Evolutionary conservation across 2,888 invertebrate genomes (phyloP).

Genomic region (Melanostoma scalare): DNA sequence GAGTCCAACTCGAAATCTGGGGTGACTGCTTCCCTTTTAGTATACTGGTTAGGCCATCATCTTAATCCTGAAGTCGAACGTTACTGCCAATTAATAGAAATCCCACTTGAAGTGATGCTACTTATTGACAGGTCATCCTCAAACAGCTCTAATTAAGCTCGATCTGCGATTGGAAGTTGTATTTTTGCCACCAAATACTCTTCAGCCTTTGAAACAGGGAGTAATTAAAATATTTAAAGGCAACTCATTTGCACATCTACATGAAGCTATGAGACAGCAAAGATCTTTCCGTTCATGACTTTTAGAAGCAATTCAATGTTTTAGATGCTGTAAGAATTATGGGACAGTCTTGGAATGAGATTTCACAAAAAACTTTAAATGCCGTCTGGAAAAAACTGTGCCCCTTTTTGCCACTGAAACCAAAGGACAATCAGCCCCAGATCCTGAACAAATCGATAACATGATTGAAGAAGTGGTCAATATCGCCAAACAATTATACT

Average conservation of each 20-base stretch:
- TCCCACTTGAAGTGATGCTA: conserved; percentile 1
- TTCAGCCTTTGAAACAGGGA: no score
- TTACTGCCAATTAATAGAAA: neutral
- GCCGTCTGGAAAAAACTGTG: conserved; percentile 34
- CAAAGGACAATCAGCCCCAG: conserved; percentile 58
- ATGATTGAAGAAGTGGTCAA: no score
- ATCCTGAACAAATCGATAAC: conserved; percentile 54
- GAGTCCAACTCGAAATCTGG: conserved; percentile 1
- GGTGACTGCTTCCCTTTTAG: conserved; percentile 5
- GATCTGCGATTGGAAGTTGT: no score
- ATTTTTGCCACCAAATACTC: no score
- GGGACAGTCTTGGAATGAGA: conserved; percentile 4
- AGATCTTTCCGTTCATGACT: neutral
- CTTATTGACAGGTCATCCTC: neutral
- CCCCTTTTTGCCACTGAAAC: conserved; percentile 64
- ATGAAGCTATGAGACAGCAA: neutral
- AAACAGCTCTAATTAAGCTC: no score
- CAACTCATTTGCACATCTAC: neutral
- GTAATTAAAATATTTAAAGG: no score
- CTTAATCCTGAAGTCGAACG: neutral
- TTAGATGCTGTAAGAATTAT: conserved; percentile 6
- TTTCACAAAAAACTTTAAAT: conserved; percentile 33
- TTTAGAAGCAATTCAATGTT: conserved; percentile 12
- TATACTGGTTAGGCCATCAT: conserved; percentile 1
- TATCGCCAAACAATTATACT: conserved; percentile 59